Evolutionary conservation across 64 coral and sea anemone species (phyloP).

Genomic region (Montipora cactus): DNA sequence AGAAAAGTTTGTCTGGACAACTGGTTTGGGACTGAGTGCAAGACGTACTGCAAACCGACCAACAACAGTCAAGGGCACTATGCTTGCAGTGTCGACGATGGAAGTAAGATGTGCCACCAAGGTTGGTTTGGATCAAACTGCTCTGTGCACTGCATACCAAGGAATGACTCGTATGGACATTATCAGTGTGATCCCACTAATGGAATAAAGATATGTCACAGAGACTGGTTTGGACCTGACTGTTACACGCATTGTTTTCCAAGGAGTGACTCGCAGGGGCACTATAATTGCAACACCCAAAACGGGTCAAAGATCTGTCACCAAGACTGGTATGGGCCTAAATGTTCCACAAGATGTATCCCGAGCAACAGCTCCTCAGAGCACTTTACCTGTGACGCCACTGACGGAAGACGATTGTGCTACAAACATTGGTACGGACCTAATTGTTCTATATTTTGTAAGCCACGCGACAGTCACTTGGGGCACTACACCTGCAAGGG

Average conservation of each 20-base stretch:
- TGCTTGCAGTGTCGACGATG: neutral
- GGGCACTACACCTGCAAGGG: slow-evolving; percentile 78
- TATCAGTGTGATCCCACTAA: slow-evolving; percentile 40
- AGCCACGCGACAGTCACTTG: slow-evolving; percentile 21
- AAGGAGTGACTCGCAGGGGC: slow-evolving; percentile 54
- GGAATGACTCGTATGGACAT: slow-evolving; percentile 42
- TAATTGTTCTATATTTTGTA: slow-evolving; percentile 54
- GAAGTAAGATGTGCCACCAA: slow-evolving; percentile 51
- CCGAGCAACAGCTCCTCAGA: neutral
- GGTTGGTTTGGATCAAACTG: slow-evolving; percentile 72
- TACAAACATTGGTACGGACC: slow-evolving; percentile 44
- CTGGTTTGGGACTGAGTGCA: slow-evolving; percentile 73
- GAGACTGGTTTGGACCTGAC: slow-evolving; percentile 59
- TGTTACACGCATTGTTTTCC: slow-evolving; percentile 54
- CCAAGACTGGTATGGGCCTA: slow-evolving; percentile 63
- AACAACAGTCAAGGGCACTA: slow-evolving; percentile 51
- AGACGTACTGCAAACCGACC: slow-evolving; percentile 47
- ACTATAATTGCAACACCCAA: slow-evolving; percentile 15
- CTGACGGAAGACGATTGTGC: slow-evolving; percentile 38
- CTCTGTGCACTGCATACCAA: slow-evolving; percentile 25
- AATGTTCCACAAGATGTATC: slow-evolving; percentile 49
- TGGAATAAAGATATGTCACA: slow-evolving; percentile 72
- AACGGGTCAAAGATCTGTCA: slow-evolving; percentile 57
- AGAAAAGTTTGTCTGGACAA: slow-evolving; percentile 53
- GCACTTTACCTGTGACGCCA: slow-evolving; percentile 42